These are phyloP conservation scores for Anabacerthia variegaticeps DNA, from an alignment of 2,797 vertebrate genomes.

Conservation along the genomic window DNA sequence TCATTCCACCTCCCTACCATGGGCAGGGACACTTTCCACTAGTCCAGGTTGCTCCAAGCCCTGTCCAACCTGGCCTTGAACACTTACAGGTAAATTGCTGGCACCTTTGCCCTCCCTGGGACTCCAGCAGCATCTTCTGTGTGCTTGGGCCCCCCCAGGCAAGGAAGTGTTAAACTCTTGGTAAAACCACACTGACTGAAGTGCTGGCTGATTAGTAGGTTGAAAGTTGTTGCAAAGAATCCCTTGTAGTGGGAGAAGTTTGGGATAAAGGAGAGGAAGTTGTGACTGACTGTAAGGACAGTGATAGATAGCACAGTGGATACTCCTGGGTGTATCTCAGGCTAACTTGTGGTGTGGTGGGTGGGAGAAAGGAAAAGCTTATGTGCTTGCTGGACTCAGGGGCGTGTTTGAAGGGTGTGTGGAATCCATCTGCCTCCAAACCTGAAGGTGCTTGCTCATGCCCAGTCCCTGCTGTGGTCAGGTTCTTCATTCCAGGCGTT, in stretches of 20 bases:
- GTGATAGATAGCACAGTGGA: accelerated
- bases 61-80: neutral
- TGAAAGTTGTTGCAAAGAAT: neutral
- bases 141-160: neutral
- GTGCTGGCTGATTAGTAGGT: neutral
- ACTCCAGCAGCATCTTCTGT: neutral
- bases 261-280: neutral
- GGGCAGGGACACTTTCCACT: neutral
- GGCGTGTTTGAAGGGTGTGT: neutral
- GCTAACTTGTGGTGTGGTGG: neutral
- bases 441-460: neutral
- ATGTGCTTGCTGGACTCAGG: neutral
- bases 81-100: neutral
- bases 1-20: neutral
- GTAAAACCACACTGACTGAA: neutral
- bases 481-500: conserved; percentile 25
- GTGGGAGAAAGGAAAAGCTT: neutral
- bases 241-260: neutral
- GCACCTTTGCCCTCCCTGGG: neutral
- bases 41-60: neutral
- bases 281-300: accelerated
- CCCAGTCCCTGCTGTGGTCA: neutral
- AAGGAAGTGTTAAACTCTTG: neutral
- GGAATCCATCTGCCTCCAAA: neutral
- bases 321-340: neutral